Percentiles rank a stretch among this genome's conserved stretches.
These are phyloP conservation scores for Ctenosaura bakeri DNA, from an alignment of 2,797 vertebrate genomes.

Conservation along the genomic window DNA sequence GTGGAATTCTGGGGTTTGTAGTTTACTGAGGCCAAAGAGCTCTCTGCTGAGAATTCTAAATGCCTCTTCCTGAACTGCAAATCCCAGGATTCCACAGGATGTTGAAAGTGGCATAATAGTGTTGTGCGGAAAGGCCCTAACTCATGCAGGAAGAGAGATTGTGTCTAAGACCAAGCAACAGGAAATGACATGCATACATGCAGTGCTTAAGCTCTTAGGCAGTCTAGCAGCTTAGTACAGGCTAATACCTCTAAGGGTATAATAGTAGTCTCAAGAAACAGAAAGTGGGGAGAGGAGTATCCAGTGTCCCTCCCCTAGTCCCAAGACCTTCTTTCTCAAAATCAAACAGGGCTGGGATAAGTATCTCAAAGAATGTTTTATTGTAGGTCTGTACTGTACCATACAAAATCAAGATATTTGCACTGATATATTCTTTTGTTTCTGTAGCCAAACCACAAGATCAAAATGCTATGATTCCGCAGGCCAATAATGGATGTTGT, in stretches of 20 bases:
- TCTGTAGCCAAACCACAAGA: slow-evolving; percentile 65
- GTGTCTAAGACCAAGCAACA: no score
- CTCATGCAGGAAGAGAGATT: no score
- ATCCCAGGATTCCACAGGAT: no score
- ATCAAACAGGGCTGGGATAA: slow-evolving; percentile 9
- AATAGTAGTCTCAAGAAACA: neutral
- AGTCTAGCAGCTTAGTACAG: no score
- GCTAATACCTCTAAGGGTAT: neutral
- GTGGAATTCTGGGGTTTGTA: no score
- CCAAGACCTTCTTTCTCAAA: slow-evolving; percentile 27
- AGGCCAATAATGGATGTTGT: slow-evolving; percentile 58
- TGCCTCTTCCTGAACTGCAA: no score
- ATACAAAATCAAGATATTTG: slow-evolving; percentile 32
- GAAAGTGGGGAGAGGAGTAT: neutral
- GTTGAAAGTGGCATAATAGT: no score
- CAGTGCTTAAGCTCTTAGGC: no score
- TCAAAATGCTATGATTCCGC: slow-evolving; percentile 55
- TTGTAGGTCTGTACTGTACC: slow-evolving; percentile 39
- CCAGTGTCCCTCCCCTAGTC: neutral
- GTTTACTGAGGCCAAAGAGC: no score
- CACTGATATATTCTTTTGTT: slow-evolving; percentile 59
- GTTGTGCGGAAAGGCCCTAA: no score
- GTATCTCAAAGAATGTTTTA: slow-evolving; percentile 19
- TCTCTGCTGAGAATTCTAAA: no score
- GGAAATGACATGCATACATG: no score